phyloP scores from a whole-genome alignment of 2,888 invertebrate species.

The Xanthorhoe spadicearia region DNA sequence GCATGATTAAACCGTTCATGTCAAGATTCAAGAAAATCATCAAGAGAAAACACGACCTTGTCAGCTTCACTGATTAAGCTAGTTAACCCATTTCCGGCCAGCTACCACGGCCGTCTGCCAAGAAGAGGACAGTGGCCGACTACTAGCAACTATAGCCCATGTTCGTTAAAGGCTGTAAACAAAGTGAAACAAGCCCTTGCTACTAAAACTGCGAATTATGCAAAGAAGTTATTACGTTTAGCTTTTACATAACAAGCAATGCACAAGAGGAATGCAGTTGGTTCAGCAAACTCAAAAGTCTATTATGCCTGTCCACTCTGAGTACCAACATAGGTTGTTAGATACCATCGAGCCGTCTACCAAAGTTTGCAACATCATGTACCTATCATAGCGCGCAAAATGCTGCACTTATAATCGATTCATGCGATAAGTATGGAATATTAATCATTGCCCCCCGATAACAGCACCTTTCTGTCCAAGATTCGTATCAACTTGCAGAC shows the following conservation, averaged over 20 bases:
- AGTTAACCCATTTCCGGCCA: too few species aligned
- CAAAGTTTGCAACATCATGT: constrained; percentile 36
- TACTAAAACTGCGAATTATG: constrained; percentile 13
- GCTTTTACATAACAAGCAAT: constrained; percentile 48
- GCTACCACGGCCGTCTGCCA: too few species aligned
- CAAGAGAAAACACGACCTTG: too few species aligned
- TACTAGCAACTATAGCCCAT: too few species aligned
- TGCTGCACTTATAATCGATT: constrained; percentile 59
- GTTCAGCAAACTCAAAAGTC: constrained; percentile 34
- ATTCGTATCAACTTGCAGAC: constrained; percentile 52
- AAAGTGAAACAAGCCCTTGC: too few species aligned
- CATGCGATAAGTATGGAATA: constrained; percentile 56
- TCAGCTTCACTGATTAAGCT: too few species aligned
- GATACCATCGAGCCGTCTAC: constrained; percentile 20
- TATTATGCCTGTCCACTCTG: background rate
- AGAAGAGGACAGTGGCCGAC: too few species aligned
- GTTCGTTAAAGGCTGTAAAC: too few species aligned
- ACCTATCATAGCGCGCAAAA: constrained; percentile 47
- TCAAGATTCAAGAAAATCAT: too few species aligned
- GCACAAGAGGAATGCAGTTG: constrained; percentile 51
- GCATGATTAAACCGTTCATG: too few species aligned
- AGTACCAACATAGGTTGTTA: background rate
- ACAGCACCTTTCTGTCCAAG: constrained; percentile 58
- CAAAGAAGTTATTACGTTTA: constrained; percentile 23
- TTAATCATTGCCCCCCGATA: constrained; percentile 67